Conservation (phyloP, 2,113 vertebrate species). For the Cephalopterus ornatus region DNA sequence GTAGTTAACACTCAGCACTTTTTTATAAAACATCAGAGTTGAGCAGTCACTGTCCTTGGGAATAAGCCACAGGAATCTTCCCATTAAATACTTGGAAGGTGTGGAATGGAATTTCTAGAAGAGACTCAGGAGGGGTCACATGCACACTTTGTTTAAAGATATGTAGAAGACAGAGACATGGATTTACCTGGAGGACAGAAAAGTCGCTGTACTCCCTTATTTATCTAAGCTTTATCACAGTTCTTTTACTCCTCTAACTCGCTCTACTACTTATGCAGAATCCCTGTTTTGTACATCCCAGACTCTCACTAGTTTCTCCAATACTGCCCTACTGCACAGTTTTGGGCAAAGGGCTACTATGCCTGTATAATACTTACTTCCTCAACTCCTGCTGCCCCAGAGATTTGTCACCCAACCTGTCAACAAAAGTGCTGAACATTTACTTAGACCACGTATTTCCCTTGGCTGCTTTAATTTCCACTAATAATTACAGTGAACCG, state of each 20-base stretch:
- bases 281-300: background rate
- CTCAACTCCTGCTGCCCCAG: background rate
- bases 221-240: background rate
- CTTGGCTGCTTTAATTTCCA: background rate
- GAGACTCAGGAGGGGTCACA: background rate
- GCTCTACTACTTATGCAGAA: background rate
- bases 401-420: background rate
- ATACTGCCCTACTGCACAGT: background rate
- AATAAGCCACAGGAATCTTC: background rate
- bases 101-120: background rate
- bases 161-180: background rate
- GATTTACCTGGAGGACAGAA: background rate
- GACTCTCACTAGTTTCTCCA: background rate
- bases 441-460: background rate
- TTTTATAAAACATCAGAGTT: background rate
- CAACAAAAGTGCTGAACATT: rapidly evolving
- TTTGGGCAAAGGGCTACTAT: background rate
- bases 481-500: background rate
- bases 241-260: background rate
- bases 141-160: background rate
- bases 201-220: background rate
- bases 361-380: background rate
- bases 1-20: background rate
- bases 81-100: background rate
- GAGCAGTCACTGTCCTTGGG: background rate